These are phyloP conservation scores for Cossypha niveicapilla DNA, from an alignment of 2,797 vertebrate species.

Conservation along the genomic window DNA sequence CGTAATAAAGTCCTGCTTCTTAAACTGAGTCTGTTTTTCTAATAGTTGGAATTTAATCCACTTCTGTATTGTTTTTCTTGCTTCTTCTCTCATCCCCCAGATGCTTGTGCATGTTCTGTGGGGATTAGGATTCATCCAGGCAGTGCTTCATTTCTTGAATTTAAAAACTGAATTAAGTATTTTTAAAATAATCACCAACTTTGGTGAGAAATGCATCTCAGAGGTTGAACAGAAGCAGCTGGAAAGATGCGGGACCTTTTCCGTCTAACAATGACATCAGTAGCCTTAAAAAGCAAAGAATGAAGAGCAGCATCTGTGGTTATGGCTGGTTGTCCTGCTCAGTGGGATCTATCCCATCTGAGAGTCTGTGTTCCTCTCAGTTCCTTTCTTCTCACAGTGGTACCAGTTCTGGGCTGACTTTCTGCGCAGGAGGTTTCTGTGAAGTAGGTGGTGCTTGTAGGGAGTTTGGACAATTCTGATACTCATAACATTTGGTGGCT, in stretches of 20 bases:
- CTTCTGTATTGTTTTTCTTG: not conserved
- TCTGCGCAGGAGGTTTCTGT: not conserved
- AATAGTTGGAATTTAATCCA: not conserved
- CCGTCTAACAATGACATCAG: not conserved
- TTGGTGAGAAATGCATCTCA: not conserved
- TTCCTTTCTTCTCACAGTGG: not conserved
- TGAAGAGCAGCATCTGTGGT: not conserved
- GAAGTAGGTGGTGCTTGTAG: not conserved
- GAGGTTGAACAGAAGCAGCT: not conserved
- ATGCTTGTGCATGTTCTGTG: not conserved
- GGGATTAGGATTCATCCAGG: not conserved
- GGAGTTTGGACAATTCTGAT: not conserved
- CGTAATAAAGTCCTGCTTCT: not conserved
- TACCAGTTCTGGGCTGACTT: not conserved
- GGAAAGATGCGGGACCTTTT: not conserved
- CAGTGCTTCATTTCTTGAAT: not conserved
- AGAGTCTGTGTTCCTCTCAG: not conserved
- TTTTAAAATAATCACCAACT: not conserved
- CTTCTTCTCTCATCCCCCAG: not conserved
- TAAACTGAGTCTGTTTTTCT: not conserved
- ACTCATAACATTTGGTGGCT: not conserved
- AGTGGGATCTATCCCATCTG: accelerated
- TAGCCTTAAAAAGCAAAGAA: not conserved
- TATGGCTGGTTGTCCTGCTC: not conserved
- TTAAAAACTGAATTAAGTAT: not conserved